Base-by-base conservation (phyloP, 2,113 vertebrate genomes). In the Polyodon spathula region DNA sequence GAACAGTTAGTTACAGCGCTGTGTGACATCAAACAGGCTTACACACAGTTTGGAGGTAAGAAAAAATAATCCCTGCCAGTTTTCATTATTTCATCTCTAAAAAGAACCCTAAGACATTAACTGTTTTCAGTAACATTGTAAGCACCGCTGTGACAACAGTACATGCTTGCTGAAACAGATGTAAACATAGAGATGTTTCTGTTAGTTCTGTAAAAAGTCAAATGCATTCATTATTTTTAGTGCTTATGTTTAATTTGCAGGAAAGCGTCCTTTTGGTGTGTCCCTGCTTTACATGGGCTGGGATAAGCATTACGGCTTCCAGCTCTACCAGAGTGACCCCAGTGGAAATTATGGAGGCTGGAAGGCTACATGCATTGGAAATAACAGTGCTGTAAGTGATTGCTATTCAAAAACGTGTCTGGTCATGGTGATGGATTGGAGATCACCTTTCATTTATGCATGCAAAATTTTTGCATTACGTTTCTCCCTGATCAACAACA, bases 221-320 rank as follows among this genome's bases (percentile, higher is more conserved):
- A n/a, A n/a, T n/a, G n/a, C n/a, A n/a, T n/a, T n/a, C n/a, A n/a
- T 56, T 68, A 6, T 68, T 71, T 72, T 66, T 40, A 6, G 0
- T 62, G 52, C 6, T 37, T 27, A 41, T 64, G 14, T 54, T 41
- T 64, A 6, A 37, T 59, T 71, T 66, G 66, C 79, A 99, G 96
- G 96, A 52, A 99, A 98, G 73, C 89, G 95, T 67, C 95, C 95
- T 17, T 99, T 99, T 64, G 96, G 96, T 63, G 96, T 99, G 48
- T 99, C 96, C 0, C 71, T 99, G 75, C 89, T 99, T 7, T 99
- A 99, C 76, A 97, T 99, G 75, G 96, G 95, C 68, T 99, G 96
- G 96, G 96, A 99, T 79, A 98, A 99, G 72, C 95, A 98, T 74
- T 97, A 98, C 2, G 96, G 96, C 56, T 99, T 97, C 78, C 96